Percentiles rank a stretch among this genome's conserved stretches.
Conservation (phyloP, 2,797 vertebrate species). For the Galagoides demidoff region DNA sequence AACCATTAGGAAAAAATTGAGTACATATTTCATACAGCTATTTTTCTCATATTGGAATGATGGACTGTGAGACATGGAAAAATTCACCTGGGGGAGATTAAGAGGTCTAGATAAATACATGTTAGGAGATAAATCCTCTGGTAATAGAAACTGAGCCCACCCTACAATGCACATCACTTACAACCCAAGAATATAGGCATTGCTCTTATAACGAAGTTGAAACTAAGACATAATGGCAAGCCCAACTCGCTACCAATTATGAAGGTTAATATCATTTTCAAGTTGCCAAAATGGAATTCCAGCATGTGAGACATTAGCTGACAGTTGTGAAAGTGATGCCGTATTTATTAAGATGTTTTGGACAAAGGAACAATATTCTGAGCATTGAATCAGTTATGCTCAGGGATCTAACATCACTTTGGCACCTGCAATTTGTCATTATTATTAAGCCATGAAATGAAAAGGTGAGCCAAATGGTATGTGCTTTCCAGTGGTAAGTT, state of each 20-base stretch:
- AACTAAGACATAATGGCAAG: conserved; percentile 26
- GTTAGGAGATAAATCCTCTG: not conserved
- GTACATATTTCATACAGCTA: not conserved
- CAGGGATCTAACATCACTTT: conserved; percentile 71
- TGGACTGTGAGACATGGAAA: not conserved
- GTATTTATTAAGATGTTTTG: conserved; percentile 38
- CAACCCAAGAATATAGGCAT: not conserved
- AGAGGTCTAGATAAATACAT: not conserved
- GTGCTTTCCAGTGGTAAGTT: conserved; percentile 78
- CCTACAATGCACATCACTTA: not conserved
- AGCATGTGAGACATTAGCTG: not conserved
- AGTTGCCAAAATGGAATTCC: conserved; percentile 29
- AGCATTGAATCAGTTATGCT: conserved; percentile 56
- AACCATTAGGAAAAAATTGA: not conserved
- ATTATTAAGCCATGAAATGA: conserved; percentile 80
- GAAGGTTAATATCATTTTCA: conserved; percentile 10
- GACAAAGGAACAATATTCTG: conserved; percentile 61
- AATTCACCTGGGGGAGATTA: not conserved
- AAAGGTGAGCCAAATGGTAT: conserved; percentile 79
- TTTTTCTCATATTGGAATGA: not conserved
- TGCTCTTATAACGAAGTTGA: not conserved
- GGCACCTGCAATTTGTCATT: conserved; percentile 81
- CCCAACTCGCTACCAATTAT: not conserved
- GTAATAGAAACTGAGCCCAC: not conserved
- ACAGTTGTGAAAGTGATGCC: conserved; percentile 45